Evolutionary conservation across 1,140 invertebrate species (phyloP).

Genomic region (Homalodisca vitripennis): DNA sequence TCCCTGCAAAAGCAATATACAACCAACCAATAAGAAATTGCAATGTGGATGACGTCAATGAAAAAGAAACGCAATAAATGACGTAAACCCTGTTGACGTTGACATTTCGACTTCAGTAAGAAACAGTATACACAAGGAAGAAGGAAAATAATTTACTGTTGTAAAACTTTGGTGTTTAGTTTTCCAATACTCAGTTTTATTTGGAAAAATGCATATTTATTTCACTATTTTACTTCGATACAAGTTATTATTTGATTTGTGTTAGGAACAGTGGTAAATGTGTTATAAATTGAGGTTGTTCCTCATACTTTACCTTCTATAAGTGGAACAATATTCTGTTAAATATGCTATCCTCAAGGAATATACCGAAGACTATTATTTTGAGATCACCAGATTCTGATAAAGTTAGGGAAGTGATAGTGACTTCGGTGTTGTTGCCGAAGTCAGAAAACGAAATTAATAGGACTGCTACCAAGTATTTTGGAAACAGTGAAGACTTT

Average conservation of each 20-base stretch:
- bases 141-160: no score
- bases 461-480: background rate
- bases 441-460: constrained; percentile 28
- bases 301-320: background rate
- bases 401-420: constrained; percentile 38
- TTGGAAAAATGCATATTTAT: background rate
- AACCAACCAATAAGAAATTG: background rate
- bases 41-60: constrained; percentile 12
- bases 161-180: no score
- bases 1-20: background rate
- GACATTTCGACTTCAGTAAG: background rate
- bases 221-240: background rate
- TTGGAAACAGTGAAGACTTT: background rate
- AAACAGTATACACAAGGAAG: no score
- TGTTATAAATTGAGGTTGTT: background rate
- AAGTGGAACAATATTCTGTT: background rate
- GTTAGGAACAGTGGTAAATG: background rate
- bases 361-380: constrained; percentile 25
- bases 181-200: background rate
- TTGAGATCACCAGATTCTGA: constrained; percentile 34
- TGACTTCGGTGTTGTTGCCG: constrained; percentile 30
- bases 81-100: background rate
- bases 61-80: background rate
- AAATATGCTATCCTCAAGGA: constrained; percentile 5
- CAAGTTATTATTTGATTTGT: background rate